Base-by-base conservation (phyloP, 2,888 invertebrate species). In the Sinelater perroti region DNA sequence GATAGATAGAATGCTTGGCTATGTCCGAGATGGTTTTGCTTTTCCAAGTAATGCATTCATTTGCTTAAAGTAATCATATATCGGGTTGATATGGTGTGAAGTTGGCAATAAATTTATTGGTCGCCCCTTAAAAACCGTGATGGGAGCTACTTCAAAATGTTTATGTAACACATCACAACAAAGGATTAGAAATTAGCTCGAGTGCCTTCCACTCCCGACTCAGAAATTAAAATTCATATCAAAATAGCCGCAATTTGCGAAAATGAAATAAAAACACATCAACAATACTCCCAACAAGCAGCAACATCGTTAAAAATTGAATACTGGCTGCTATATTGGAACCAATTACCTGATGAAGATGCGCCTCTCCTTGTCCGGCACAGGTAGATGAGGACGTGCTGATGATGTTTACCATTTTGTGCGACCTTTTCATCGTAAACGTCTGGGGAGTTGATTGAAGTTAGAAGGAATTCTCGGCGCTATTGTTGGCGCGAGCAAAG, bases 251-350 rank as follows among this genome's bases (percentile, higher is more conserved):
- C 56, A 56, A 42, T 51, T 52, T 45, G 56, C 40, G 11, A 51
- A 31, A 33, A 51, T 21, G 44, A 60, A 60, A 56, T 35, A 52
- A 60, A 56, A 50, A 45, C 26, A 31, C 21, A 45, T 35, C 49
- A 58, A 58, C 50, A 53, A 45, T 51, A 42, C 35, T 13, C 46
- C 36, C 45, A 52, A 42, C 49, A 58, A 16, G 50, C 60, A 57
- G 64, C 62, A 60, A 58, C 62, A 52, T 58, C 55, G 57, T 57
- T 60, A 62, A 61, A 54, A 51, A 50, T 55, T 57, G 61, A 62
- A 64, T 64, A 59, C 44, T 60, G 64, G 62, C 64, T 58, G 60
- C 62, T 62, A 55, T 60, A 64, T 60, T 62, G 61, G 45, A 60
- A 56, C 62, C 62, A 64, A 64, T 64, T 64, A 64, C 58, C 52